These are phyloP conservation scores for Apamea monoglypha DNA, from an alignment of 2,888 invertebrate species.

Conservation along the genomic window DNA sequence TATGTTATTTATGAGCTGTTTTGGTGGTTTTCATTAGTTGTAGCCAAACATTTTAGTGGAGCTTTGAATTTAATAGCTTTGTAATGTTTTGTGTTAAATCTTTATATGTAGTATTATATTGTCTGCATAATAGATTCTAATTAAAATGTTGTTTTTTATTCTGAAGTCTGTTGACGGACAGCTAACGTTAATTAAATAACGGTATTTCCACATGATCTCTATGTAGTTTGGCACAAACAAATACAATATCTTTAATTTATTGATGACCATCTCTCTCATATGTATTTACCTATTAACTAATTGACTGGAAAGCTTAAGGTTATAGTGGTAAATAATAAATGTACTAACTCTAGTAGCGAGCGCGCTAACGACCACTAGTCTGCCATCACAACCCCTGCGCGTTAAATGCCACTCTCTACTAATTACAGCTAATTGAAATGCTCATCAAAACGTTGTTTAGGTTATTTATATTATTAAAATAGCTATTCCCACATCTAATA, in stretches of 20 bases:
- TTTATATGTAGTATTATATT: background rate
- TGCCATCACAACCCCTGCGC: conserved; percentile 7
- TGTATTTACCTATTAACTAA: background rate
- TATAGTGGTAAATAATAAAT: background rate
- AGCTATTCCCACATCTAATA: background rate
- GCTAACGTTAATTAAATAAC: background rate
- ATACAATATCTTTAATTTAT: background rate
- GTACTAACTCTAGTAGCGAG: background rate
- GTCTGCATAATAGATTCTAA: background rate
- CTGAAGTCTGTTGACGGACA: too few relatives aligned
- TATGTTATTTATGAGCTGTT: conserved; percentile 42
- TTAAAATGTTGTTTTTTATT: background rate
- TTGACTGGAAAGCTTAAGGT: background rate
- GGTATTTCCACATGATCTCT: background rate
- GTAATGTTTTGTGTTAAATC: background rate
- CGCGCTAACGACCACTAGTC: background rate
- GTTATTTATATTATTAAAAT: conserved; percentile 3
- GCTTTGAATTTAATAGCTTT: conserved; percentile 6
- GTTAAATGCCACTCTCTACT: conserved; percentile 28
- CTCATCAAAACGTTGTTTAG: conserved; percentile 7
- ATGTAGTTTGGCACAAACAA: background rate
- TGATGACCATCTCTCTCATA: background rate
- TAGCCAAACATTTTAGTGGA: conserved; percentile 17
- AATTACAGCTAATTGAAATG: conserved; percentile 41
- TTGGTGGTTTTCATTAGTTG: conserved; percentile 35